Conservation (phyloP, 1,140 invertebrate species). For the Eubasilissa regina region DNA sequence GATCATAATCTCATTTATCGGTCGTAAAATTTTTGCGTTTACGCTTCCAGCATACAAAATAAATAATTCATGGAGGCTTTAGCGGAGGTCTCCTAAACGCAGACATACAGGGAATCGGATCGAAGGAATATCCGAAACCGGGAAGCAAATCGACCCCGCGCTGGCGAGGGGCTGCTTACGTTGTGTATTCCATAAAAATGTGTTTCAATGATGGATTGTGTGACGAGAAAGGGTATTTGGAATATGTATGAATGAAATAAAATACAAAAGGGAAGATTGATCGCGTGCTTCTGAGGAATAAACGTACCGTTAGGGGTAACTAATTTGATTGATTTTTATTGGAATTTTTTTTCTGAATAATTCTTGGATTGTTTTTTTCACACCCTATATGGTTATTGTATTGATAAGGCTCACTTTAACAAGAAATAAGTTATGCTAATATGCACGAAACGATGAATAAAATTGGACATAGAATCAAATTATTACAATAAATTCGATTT, state of each 20-base stretch:
- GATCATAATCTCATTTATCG: slow-evolving; percentile 44
- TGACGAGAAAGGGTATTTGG: not conserved
- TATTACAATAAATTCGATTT: no score
- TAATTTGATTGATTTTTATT: slow-evolving; percentile 20
- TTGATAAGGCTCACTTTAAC: no score
- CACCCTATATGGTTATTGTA: no score
- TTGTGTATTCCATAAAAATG: slow-evolving; percentile 23
- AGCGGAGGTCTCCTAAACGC: slow-evolving; percentile 1
- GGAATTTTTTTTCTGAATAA: not conserved
- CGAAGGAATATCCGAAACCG: not conserved
- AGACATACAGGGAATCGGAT: not conserved
- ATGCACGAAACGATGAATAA: no score
- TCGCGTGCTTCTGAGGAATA: not conserved
- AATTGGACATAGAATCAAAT: no score
- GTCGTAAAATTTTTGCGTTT: slow-evolving; percentile 34
- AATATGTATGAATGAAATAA: slow-evolving; percentile 4
- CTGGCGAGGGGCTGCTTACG: not conserved
- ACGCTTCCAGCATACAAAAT: slow-evolving; percentile 8
- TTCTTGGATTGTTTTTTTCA: no score
- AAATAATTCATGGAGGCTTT: slow-evolving; percentile 30
- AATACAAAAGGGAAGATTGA: slow-evolving; percentile 24
- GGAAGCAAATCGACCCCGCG: slow-evolving; percentile 11
- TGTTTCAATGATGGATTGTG: slow-evolving; percentile 29
- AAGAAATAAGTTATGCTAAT: no score
- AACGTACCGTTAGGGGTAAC: slow-evolving; percentile 1